Evolutionary conservation across 2,888 invertebrate species (phyloP).

Genomic region (Molorchus minor): DNA sequence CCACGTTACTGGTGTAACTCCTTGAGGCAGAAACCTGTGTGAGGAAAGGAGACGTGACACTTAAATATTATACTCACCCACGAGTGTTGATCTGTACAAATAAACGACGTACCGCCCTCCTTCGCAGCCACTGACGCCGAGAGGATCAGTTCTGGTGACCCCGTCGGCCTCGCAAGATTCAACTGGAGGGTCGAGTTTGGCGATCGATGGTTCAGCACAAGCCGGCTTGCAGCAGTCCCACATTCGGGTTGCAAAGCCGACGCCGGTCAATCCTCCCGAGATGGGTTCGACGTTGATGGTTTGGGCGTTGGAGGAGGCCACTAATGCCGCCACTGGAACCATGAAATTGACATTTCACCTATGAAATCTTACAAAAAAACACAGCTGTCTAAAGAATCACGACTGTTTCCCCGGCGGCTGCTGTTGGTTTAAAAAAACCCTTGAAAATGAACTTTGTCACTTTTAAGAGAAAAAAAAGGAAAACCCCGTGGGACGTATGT

Average conservation of each 20-base stretch:
- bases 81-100: not conserved
- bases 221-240: constrained; percentile 1
- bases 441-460: no score
- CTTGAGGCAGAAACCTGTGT: no score
- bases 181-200: not conserved
- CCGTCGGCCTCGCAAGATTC: not conserved
- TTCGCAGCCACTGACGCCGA: not conserved
- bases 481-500: no score
- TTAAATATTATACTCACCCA: not conserved
- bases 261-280: not conserved
- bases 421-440: no score
- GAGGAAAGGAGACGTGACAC: not conserved
- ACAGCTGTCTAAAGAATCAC: no score
- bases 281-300: not conserved
- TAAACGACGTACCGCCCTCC: not conserved
- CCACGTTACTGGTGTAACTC: no score
- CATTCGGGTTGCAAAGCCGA: not conserved
- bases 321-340: not conserved
- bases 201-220: not conserved
- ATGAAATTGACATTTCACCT: no score
- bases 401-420: no score
- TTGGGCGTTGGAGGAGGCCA: not conserved
- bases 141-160: not conserved
- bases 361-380: no score
- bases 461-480: no score